A percentile compares a stretch with the other conserved stretches of the same genome.
phyloP scores from a whole-genome alignment of 2,113 vertebrate genomes.

The Colinus virginianus region DNA sequence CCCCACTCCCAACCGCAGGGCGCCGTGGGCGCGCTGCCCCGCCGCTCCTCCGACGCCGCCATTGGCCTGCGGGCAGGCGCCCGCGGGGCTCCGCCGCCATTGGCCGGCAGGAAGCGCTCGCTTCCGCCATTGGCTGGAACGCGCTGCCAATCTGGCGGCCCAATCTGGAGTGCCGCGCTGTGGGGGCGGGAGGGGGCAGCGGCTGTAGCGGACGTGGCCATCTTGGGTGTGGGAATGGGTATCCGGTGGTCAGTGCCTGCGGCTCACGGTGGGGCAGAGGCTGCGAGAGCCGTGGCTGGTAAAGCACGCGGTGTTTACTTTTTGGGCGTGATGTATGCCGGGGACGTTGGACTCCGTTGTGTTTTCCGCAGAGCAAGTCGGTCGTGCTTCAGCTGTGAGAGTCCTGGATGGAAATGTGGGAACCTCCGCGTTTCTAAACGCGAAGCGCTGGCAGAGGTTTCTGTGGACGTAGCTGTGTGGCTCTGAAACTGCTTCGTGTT shows the following conservation, averaged over 20 bases:
- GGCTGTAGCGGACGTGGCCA: not conserved
- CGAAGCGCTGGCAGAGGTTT: not conserved
- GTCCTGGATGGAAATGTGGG: not conserved
- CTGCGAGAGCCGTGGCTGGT: fast-evolving
- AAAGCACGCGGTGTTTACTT: not conserved
- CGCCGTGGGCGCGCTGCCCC: not conserved
- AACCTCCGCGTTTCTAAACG: not conserved
- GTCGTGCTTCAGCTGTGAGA: not conserved
- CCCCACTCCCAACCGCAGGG: not conserved
- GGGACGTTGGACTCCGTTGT: not conserved
- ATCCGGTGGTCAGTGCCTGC: fast-evolving
- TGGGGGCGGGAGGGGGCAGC: not conserved
- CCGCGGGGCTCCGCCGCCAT: not conserved
- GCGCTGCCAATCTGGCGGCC: not conserved
- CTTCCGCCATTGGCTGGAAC: conserved; percentile 14
- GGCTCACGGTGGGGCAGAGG: not conserved
- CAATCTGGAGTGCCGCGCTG: not conserved
- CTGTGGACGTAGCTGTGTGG: fast-evolving
- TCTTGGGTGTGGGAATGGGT: not conserved
- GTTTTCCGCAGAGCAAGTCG: not conserved
- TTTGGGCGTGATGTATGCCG: not conserved
- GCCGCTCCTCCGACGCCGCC: not conserved
- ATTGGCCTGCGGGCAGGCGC: not conserved
- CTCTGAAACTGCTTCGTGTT: not conserved
- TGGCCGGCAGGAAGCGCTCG: not conserved